Conservation (phyloP, 2,888 invertebrate genomes). For the Bursaphelenchus okinawaensis region DNA sequence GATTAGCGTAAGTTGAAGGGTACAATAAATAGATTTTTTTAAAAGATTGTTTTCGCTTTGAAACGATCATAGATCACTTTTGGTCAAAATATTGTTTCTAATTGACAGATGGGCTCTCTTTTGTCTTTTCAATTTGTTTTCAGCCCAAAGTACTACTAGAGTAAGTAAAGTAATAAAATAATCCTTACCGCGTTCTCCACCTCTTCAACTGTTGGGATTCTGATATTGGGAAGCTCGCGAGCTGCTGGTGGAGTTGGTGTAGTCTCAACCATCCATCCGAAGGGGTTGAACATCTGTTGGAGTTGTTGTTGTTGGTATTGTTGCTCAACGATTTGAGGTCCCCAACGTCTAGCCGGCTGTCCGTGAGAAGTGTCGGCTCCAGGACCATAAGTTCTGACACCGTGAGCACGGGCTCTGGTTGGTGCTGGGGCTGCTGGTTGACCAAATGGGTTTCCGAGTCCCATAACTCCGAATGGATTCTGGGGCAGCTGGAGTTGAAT, state of each 20-base stretch:
- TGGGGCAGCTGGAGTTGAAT: slow-evolving; percentile 1
- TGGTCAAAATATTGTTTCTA: neutral
- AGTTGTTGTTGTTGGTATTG: neutral
- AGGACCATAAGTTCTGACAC: neutral
- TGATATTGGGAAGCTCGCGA: slow-evolving; percentile 4
- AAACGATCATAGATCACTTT: too few species aligned
- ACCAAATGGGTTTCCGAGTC: neutral
- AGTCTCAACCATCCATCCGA: slow-evolving; percentile 7
- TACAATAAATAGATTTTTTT: too few species aligned
- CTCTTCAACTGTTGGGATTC: slow-evolving; percentile 19
- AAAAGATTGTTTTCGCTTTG: too few species aligned
- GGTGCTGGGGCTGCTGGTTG: neutral
- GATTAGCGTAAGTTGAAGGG: too few species aligned
- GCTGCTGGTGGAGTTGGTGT: slow-evolving; percentile 12
- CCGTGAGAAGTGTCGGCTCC: slow-evolving; percentile 7
- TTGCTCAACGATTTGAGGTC: neutral
- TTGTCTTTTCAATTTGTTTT: neutral
- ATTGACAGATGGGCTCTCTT: too few species aligned
- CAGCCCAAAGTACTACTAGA: neutral
- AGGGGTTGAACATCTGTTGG: slow-evolving; percentile 7
- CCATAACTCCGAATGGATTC: neutral
- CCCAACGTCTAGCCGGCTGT: neutral
- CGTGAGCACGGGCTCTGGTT: neutral
- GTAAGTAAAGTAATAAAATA: neutral
- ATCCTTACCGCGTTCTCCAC: slow-evolving; percentile 23